Conservation (phyloP, 2,113 vertebrate genomes). For the Anguilla japonica region DNA sequence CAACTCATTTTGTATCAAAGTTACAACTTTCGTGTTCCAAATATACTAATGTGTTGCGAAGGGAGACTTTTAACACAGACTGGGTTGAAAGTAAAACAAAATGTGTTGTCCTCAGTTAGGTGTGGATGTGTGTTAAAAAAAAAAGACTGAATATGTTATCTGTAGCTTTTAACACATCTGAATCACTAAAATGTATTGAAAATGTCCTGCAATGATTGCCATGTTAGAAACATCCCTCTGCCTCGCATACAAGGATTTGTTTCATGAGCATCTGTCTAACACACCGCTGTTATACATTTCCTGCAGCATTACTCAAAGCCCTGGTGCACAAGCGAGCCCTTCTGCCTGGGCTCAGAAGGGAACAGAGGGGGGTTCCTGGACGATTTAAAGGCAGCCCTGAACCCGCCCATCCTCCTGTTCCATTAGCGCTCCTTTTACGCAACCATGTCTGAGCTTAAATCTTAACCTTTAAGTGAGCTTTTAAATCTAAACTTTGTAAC, state of each 20-base stretch:
- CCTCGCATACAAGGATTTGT: neutral
- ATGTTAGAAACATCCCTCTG: neutral
- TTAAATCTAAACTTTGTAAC: neutral
- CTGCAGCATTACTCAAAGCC: slow-evolving; percentile 9
- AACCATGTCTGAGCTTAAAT: neutral
- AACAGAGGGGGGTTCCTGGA: slow-evolving; percentile 4
- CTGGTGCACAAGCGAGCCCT: neutral
- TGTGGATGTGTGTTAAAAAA: no score
- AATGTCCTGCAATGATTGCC: slow-evolving; percentile 3
- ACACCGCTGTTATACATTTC: neutral
- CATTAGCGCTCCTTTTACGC: neutral
- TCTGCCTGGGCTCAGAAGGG: neutral
- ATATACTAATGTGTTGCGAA: no score
- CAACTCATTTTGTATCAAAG: no score
- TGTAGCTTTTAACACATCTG: neutral
- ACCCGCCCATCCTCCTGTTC: neutral
- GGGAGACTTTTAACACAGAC: no score
- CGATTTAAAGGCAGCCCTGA: slow-evolving; percentile 14
- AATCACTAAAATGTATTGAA: neutral
- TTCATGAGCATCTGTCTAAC: slow-evolving; percentile 8
- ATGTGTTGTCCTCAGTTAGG: no score
- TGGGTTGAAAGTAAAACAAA: no score
- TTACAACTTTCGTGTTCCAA: no score
- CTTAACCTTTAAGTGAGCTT: neutral
- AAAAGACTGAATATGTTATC: neutral